These are phyloP conservation scores for Linepithema humile DNA, from an alignment of 1,140 invertebrate species.

Conservation along the genomic window DNA sequence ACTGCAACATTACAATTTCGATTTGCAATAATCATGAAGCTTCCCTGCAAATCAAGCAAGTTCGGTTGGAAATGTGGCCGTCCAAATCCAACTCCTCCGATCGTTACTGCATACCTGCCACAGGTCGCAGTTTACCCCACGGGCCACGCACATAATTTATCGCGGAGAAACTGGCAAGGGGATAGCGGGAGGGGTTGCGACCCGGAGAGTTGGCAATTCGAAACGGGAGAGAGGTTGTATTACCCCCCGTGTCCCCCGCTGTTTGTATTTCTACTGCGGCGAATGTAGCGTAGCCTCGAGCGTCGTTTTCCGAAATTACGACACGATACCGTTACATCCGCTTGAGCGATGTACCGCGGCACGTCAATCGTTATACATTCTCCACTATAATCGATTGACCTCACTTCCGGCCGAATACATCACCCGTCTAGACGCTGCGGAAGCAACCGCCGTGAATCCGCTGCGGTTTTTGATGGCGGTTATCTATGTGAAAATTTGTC, in stretches of 20 bases:
- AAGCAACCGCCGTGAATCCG: conserved; percentile 57
- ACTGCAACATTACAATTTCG: conserved; percentile 30
- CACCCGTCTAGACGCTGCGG: conserved; percentile 47
- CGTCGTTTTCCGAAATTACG: conserved; percentile 71
- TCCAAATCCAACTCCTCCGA: conserved; percentile 48
- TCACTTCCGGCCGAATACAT: conserved; percentile 66
- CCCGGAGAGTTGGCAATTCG: conserved; percentile 57
- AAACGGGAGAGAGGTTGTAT: conserved; percentile 24
- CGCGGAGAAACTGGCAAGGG: conserved; percentile 33
- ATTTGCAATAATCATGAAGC: conserved; percentile 53
- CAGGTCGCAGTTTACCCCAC: conserved; percentile 57
- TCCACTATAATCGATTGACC: conserved; percentile 68
- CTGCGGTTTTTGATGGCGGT: conserved; percentile 49
- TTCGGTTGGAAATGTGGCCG: conserved; percentile 41
- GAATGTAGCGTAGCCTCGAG: conserved; percentile 51
- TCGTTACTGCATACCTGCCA: conserved; percentile 52
- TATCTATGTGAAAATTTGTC: conserved; percentile 7
- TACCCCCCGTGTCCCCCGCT: conserved; percentile 43
- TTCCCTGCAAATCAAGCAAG: conserved; percentile 51
- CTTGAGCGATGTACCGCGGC: conserved; percentile 67
- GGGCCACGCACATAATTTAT: conserved; percentile 56
- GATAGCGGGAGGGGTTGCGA: not conserved
- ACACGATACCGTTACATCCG: conserved; percentile 70
- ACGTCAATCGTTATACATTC: conserved; percentile 71
- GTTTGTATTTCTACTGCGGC: conserved; percentile 65